These are phyloP conservation scores for Rambutsinella grinnellia DNA, from an alignment of 2,888 invertebrate species.

Conservation along the genomic window DNA sequence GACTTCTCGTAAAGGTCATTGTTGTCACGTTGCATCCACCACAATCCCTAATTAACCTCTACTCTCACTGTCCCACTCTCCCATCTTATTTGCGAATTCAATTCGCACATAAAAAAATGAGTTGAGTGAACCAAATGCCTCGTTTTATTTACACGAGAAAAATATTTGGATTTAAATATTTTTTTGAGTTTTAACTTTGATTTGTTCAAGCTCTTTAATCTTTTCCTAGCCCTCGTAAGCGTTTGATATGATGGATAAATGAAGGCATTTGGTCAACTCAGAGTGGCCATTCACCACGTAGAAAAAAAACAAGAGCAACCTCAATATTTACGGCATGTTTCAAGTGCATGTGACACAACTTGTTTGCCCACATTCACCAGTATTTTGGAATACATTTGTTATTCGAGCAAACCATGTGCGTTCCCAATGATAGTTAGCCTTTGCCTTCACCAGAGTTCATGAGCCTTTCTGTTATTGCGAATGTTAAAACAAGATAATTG, in stretches of 20 bases:
- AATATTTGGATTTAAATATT: too few species aligned
- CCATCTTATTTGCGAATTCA: too few species aligned
- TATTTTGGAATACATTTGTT: background rate
- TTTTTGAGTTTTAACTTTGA: too few species aligned
- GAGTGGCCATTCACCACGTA: background rate
- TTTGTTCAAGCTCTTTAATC: background rate
- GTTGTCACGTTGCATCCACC: slow-evolving; percentile 22
- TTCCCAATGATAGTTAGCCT: background rate
- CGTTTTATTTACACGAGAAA: too few species aligned
- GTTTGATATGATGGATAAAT: too few species aligned
- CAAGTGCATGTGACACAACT: background rate
- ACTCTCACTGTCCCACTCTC: too few species aligned
- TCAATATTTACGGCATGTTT: background rate
- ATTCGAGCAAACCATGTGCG: background rate
- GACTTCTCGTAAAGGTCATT: slow-evolving; percentile 30
- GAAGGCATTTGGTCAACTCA: background rate
- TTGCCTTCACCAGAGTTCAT: slow-evolving; percentile 9
- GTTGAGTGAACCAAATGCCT: too few species aligned
- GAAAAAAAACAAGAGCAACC: background rate
- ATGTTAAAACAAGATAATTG: too few species aligned
- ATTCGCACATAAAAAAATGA: too few species aligned
- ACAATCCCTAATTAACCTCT: too few species aligned
- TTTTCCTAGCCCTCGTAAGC: background rate
- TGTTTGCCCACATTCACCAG: background rate
- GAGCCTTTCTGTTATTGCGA: too few species aligned